Percentiles rank a stretch among this genome's conserved stretches.
Evolutionary conservation across 23 tunicate genomes (phyloP).

Genomic region (Diplosoma virens): DNA sequence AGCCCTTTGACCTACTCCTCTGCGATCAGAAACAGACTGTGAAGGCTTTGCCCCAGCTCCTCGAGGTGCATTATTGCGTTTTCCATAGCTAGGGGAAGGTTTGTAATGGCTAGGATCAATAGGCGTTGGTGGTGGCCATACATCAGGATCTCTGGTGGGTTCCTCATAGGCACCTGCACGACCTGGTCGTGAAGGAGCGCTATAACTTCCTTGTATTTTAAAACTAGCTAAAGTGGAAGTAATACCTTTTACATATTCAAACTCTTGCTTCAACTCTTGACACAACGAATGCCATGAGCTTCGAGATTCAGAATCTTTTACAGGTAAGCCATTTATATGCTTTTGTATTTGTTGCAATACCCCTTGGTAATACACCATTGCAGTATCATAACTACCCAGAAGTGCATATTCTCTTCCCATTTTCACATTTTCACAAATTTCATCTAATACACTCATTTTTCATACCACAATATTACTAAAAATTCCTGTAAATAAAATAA

Average conservation of each 20-base stretch:
- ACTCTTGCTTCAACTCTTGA: conserved; percentile 63
- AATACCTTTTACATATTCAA: conserved; percentile 72
- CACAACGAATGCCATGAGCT: conserved; percentile 63
- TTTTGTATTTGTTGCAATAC: conserved; percentile 92
- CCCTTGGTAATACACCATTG: conserved; percentile 91
- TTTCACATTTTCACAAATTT: conserved; percentile 88
- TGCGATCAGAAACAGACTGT: conserved; percentile 18
- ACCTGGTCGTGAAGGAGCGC: conserved; percentile 35
- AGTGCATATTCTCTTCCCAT: conserved; percentile 94
- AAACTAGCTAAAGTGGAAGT: conserved; percentile 82
- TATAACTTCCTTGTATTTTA: conserved; percentile 53
- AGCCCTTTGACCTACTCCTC: conserved; percentile 1
- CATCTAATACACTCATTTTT: conserved; percentile 48
- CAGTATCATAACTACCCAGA: conserved; percentile 91
- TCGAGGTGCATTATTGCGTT: conserved; percentile 38
- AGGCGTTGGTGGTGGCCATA: conserved; percentile 97
- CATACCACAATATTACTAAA: too few relatives aligned
- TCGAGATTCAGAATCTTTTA: conserved; percentile 43
- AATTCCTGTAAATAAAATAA: too few relatives aligned
- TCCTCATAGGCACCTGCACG: conserved; percentile 61
- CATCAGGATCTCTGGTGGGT: conserved; percentile 83
- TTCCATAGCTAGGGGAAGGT: conserved; percentile 18
- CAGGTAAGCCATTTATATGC: conserved; percentile 25
- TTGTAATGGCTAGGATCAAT: conserved; percentile 28
- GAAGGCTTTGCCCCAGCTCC: conserved; percentile 8